Percentiles rank a stretch among this genome's conserved stretches.
phyloP scores from a whole-genome alignment of 2,113 vertebrate genomes.

The Piliocolobus tephrosceles region DNA sequence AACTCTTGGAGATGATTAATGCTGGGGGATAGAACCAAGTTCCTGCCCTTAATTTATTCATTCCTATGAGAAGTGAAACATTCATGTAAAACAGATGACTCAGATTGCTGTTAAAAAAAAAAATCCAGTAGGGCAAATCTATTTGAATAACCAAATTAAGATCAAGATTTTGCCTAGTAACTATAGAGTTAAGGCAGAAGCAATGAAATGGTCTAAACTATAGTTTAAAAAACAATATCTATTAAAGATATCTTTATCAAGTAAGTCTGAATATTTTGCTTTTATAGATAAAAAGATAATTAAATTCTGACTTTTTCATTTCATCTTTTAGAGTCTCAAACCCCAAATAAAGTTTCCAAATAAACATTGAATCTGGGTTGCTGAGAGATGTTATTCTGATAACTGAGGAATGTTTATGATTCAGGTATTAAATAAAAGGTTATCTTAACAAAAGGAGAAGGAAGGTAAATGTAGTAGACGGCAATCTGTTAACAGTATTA shows the following conservation, averaged over 20 bases:
- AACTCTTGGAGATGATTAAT: neutral
- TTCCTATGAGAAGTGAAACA: neutral
- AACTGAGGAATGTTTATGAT: neutral
- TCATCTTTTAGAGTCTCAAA: neutral
- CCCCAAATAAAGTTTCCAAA: neutral
- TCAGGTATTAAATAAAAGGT: neutral
- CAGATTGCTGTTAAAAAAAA: neutral
- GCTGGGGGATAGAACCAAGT: neutral
- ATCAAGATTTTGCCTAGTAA: conserved; percentile 22
- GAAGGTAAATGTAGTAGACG: neutral
- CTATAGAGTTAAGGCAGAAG: neutral
- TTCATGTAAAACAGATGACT: neutral
- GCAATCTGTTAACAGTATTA: neutral
- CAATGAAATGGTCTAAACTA: neutral
- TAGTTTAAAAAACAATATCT: neutral
- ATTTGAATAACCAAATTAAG: conserved; percentile 25
- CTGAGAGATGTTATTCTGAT: neutral
- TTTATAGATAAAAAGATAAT: neutral
- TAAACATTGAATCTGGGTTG: neutral
- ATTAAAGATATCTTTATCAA: neutral
- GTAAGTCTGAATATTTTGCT: neutral
- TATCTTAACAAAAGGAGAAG: neutral
- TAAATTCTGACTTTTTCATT: neutral
- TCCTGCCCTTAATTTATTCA: neutral
- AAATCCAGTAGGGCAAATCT: neutral